Conservation (phyloP, 2,888 invertebrate species). For the Rhagium mordax region DNA sequence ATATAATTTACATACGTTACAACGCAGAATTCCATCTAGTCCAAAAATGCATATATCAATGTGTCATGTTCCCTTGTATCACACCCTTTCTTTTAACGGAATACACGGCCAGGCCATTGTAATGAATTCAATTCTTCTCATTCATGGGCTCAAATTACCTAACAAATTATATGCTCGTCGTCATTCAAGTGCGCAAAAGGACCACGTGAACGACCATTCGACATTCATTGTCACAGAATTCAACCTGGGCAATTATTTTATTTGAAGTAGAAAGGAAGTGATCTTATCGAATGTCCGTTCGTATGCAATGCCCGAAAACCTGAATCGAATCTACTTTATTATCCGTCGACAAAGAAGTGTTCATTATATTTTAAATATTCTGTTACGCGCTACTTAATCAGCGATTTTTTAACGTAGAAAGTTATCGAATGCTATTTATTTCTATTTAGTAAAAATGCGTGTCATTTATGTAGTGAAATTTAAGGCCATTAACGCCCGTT, state of each 20-base stretch:
- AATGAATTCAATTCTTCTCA: constrained; percentile 39
- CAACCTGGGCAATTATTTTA: constrained; percentile 37
- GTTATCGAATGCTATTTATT: neutral
- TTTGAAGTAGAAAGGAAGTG: constrained; percentile 26
- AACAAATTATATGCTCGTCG: constrained; percentile 40
- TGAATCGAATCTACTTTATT: neutral
- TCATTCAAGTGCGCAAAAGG: constrained; percentile 19
- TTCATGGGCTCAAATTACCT: constrained; percentile 43
- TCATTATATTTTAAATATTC: neutral
- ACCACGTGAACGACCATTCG: constrained; percentile 10
- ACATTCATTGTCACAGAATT: constrained; percentile 29
- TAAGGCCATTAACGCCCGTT: no score
- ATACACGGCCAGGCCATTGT: constrained; percentile 39
- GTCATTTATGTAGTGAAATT: no score
- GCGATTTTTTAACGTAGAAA: neutral
- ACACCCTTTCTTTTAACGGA: constrained; percentile 39
- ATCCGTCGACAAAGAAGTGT: neutral
- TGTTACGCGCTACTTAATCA: neutral
- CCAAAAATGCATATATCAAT: constrained; percentile 38
- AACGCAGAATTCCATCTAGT: constrained; percentile 15
- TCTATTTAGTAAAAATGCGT: no score
- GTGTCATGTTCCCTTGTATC: constrained; percentile 39
- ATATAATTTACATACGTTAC: constrained; percentile 31
- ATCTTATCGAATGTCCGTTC: constrained; percentile 29
- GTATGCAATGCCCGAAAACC: neutral